Conservation (phyloP, 2,113 vertebrate genomes). For the Cephalopholis sonnerati region DNA sequence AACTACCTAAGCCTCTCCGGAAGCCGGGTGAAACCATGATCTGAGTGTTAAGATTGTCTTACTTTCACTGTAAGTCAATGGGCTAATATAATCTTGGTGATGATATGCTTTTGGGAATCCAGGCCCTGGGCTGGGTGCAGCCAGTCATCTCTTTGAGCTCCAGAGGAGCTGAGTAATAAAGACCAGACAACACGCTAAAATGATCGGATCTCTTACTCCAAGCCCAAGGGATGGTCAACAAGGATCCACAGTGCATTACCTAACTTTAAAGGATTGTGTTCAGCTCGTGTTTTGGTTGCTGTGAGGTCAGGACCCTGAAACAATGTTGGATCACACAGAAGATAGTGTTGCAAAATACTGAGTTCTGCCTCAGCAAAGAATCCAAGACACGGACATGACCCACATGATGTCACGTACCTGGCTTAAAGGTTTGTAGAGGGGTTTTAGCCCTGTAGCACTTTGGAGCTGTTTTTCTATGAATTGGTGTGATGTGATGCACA, state of each 20-base stretch:
- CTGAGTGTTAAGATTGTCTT: conserved; percentile 48
- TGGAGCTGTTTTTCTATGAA: not conserved
- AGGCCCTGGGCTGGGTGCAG: conserved; percentile 51
- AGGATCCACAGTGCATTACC: conserved; percentile 67
- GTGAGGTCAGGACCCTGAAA: conserved; percentile 65
- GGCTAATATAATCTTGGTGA: conserved; percentile 59
- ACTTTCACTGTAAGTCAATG: conserved; percentile 54
- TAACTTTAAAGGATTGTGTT: conserved; percentile 71
- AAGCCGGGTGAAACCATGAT: conserved; percentile 56
- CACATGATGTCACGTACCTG: conserved; percentile 63
- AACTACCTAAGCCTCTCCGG: conserved; percentile 36
- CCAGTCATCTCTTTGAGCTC: conserved; percentile 62
- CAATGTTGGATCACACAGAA: conserved; percentile 62
- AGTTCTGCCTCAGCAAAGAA: conserved; percentile 45
- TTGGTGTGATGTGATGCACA: not conserved
- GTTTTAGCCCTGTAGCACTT: not conserved
- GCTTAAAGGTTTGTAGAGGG: conserved; percentile 1
- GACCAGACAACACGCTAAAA: conserved; percentile 72
- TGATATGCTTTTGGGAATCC: conserved; percentile 53
- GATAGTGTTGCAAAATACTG: conserved; percentile 72
- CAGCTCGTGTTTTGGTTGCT: conserved; percentile 70
- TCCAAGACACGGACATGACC: conserved; percentile 53
- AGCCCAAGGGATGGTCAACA: conserved; percentile 73
- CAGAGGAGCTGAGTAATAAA: conserved; percentile 67
- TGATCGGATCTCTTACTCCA: conserved; percentile 66